phyloP scores from a whole-genome alignment of 2,797 vertebrate genomes.

The Hapalemur alaotrensis region DNA sequence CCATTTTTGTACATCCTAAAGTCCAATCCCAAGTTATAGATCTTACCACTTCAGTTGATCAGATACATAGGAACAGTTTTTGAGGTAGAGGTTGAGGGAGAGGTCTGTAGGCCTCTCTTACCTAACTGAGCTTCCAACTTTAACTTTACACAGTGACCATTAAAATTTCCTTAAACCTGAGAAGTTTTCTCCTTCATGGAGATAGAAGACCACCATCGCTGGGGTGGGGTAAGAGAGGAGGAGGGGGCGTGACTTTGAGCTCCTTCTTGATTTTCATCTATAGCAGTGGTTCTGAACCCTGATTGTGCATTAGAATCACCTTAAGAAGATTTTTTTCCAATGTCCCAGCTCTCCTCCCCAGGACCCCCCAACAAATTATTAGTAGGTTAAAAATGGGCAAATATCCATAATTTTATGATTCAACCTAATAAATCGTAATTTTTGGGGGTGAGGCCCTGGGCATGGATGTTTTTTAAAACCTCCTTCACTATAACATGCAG shows the following conservation, averaged over 20 bases:
- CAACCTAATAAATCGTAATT: not conserved
- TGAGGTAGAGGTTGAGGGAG: not conserved
- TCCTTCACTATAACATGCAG: not conserved
- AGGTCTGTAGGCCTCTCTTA: not conserved
- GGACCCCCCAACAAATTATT: not conserved
- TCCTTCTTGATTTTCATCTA: not conserved
- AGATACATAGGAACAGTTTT: not conserved
- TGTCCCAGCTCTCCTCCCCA: not conserved
- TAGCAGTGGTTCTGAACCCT: not conserved
- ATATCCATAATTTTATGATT: not conserved
- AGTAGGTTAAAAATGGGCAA: slow-evolving; percentile 7
- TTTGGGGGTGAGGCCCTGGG: not conserved
- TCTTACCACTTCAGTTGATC: not conserved
- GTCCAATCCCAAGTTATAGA: not conserved
- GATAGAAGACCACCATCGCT: not conserved
- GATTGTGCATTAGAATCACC: not conserved
- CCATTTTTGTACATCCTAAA: not conserved
- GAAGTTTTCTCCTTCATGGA: not conserved
- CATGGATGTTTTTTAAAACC: not conserved
- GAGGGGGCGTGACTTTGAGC: not conserved
- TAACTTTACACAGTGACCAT: not conserved
- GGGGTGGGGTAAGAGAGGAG: not conserved
- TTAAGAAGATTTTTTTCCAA: not conserved
- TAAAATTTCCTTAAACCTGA: slow-evolving; percentile 4
- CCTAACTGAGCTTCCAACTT: not conserved